Conservation (phyloP, 2,113 vertebrate species). For the Salvelinus sp. region DNA sequence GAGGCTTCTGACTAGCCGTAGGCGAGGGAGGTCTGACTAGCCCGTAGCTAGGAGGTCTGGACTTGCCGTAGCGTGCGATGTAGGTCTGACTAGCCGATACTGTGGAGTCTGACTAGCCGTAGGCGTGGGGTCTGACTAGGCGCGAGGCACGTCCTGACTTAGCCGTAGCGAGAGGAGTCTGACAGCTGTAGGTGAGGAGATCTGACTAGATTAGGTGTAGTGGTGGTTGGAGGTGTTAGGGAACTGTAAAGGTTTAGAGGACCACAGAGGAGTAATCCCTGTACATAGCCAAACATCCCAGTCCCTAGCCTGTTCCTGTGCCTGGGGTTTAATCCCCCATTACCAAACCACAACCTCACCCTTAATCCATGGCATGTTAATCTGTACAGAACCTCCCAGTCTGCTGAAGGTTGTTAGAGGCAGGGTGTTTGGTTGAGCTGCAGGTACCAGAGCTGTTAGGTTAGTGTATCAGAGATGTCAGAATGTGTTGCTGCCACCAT, state of each 20-base stretch:
- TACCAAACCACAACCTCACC: conserved; percentile 38
- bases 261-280: conserved; percentile 63
- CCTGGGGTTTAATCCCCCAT: conserved; percentile 53
- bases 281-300: conserved; percentile 69
- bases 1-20: too few relatives aligned
- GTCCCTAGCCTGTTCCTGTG: conserved; percentile 25
- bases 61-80: too few relatives aligned
- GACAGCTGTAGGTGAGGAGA: too few relatives aligned
- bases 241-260: conserved; percentile 20
- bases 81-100: too few relatives aligned
- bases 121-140: too few relatives aligned
- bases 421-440: conserved; percentile 23
- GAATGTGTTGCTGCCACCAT: conserved; percentile 59
- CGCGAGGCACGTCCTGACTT: too few relatives aligned
- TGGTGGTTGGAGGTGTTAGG: conserved; percentile 4
- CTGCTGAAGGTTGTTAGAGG: conserved; percentile 12
- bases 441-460: conserved; percentile 13
- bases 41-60: too few relatives aligned
- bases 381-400: conserved; percentile 19
- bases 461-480: conserved; percentile 55
- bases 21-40: too few relatives aligned
- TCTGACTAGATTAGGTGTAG: neutral
- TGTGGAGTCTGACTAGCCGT: too few relatives aligned
- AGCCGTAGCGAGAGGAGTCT: too few relatives aligned
- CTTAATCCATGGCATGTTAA: conserved; percentile 56